A percentile compares a stretch with the other conserved stretches of the same genome.
phyloP scores from a whole-genome alignment of 53 echinoderm and acorn worm species.

The Zoroaster sp. region DNA sequence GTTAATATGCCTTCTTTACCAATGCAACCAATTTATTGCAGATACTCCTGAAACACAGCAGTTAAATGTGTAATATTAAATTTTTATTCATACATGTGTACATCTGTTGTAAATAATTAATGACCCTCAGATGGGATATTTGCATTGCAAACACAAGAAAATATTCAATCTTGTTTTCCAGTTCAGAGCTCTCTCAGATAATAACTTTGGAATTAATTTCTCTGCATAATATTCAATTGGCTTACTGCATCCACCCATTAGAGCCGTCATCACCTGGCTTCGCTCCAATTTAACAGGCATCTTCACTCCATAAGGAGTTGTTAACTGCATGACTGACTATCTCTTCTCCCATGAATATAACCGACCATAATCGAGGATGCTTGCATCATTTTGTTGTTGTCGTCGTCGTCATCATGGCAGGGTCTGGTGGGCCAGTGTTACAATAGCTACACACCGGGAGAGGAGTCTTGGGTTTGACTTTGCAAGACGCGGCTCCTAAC shows the following conservation, averaged over 20 bases:
- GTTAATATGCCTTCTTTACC: too few species aligned
- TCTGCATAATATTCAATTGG: neutral
- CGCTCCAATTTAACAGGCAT: slow-evolving; percentile 10
- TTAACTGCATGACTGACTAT: slow-evolving; percentile 26
- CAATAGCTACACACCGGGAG: neutral
- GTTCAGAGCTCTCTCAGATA: neutral
- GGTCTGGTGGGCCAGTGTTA: neutral
- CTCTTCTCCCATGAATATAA: neutral
- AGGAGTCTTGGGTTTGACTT: neutral
- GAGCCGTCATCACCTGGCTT: neutral
- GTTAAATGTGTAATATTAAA: too few species aligned
- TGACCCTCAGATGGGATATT: too few species aligned
- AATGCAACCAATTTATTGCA: too few species aligned
- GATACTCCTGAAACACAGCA: too few species aligned
- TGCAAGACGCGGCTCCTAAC: neutral
- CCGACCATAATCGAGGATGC: neutral
- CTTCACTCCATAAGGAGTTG: slow-evolving; percentile 29
- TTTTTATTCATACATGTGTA: too few species aligned
- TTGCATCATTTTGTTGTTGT: too few species aligned
- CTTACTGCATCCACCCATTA: neutral
- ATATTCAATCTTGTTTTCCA: neutral
- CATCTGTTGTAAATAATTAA: too few species aligned
- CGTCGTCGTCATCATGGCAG: neutral
- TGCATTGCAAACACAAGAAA: neutral
- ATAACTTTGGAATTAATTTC: neutral